Evolutionary conservation across 2,113 vertebrate genomes (phyloP), one percentile per base, ranked within the genome.

Genomic region (Prunella himalayana): DNA sequence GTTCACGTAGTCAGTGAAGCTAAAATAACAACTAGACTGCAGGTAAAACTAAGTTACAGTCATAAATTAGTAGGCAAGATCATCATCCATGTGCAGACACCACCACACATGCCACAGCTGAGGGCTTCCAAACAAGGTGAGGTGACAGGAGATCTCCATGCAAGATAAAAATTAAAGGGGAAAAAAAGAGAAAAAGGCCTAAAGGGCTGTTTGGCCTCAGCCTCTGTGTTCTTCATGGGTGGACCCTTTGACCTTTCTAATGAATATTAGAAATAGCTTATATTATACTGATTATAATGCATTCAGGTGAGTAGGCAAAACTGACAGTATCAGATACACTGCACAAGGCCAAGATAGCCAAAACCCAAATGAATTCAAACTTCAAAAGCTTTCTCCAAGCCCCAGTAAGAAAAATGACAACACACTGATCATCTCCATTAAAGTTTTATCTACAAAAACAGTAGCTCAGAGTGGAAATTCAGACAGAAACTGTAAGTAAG

Each of bases 91-190:
- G 17, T 49, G 45, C 25, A 64, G 11, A 30, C 39, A 84, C 6
- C 30, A 50, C 6, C 27, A 54, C 2, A 71, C 2, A 7, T 16
- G 31, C 25, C 60, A 66, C 1, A 75, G 31, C 0, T 70, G 30
- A 73, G 39, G 60, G 31, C 8, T 31, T 47, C 10, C 18, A 35
- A 24, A 45, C 23, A 47, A 25, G 4, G 11, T 8, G 20, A 65
- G 9, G 14, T 50, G 33, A 68, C 23, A 64, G 51, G 60, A 71
- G 7, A 35, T 47, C 18, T 27, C 70, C 45, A 37, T 8, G 22
- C 28, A 65, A 78, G 22, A 7, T 86, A 44, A 51, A 65, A 42
- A 41, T 7, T 6, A 15, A 60, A 42, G 13, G 7, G 1, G 21
- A 21, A 54, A 30, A 47, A 45, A 33, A 13, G 11, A 70, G 37